Conservation (phyloP, 2,888 invertebrate genomes). For the Pachliopta kotzebuea region DNA sequence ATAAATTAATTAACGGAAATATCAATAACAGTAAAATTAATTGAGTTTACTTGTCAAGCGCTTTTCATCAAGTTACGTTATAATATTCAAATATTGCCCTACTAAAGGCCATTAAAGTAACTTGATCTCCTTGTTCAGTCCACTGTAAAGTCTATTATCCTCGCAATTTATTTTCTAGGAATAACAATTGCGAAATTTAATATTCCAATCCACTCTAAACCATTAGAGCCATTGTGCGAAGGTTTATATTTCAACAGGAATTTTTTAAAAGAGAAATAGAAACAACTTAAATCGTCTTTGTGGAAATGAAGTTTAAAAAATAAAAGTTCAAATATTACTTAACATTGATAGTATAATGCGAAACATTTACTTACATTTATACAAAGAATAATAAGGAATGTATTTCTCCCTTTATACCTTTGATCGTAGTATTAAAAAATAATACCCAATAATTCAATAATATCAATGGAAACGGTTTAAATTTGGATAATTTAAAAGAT, state of each 20-base stretch:
- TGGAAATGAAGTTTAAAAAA: neutral
- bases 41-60: neutral
- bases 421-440: too few relatives aligned
- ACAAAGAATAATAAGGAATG: neutral
- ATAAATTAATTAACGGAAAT: neutral
- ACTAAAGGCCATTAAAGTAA: slow-evolving; percentile 26
- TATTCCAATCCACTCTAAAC: slow-evolving; percentile 25
- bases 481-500: too few relatives aligned
- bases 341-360: neutral
- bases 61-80: slow-evolving; percentile 1
- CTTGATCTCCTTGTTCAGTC: slow-evolving; percentile 24
- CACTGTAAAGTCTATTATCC: slow-evolving; percentile 26
- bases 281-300: slow-evolving; percentile 12
- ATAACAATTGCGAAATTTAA: slow-evolving; percentile 29
- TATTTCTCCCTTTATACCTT: too few relatives aligned
- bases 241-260: slow-evolving; percentile 27
- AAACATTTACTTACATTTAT: neutral
- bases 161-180: slow-evolving; percentile 29
- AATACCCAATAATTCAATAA: too few relatives aligned
- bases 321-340: neutral
- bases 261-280: slow-evolving; percentile 9
- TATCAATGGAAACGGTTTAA: too few relatives aligned
- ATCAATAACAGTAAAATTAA: slow-evolving; percentile 1
- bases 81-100: slow-evolving; percentile 12
- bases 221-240: slow-evolving; percentile 22